Base-by-base conservation (phyloP, 2,888 invertebrate species). In the Ormyrus rosae region DNA sequence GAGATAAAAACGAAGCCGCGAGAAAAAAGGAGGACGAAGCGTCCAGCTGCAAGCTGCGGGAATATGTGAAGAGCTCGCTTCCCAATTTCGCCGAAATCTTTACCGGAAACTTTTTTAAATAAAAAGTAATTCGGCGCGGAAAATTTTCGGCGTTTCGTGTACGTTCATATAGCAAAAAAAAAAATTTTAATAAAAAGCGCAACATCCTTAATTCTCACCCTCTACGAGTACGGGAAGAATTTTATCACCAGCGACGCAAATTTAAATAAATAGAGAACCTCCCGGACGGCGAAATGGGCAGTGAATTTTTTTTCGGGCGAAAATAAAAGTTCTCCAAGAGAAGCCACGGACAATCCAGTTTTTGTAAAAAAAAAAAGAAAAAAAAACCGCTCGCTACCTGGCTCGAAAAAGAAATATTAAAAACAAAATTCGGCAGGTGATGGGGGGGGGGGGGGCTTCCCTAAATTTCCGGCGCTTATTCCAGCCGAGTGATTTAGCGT, bases 391-490 rank as follows among this genome's bases (percentile, higher is more conserved):
- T 51, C 51, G 51, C 1, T 19, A 19, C 19, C 19, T 34, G 3
- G 4, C n/a, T 53, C n/a, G 11, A 61, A 60, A 65, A n/a, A 10
- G 55, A 13, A 13, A 65, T 34, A 60, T 58, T 9, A 69, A 76
- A 76, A 70, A 69, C 56, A 70, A 69, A 77, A 63, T 46, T 63
- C 56, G n/a, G 45, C 63, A 60, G 34, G 34, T 34, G 34, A 34
- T 34, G 4, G 34, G 4, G 34, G 34, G 34, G 4, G 4, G 4
- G 34, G 34, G 4, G 4, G 4, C n/a, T 64, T 60, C 70, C 63
- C 76, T 67, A 76, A 80, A 80, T 76, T 76, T 63, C 61, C 71
- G 61, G 75, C 67, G 81, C 77, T 81, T 81, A 81, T 81, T 77
- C 73, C 77, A 61, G 56, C 45, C 76, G 73, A 73, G 73, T 81